phyloP scores from a whole-genome alignment of 1,140 invertebrate genomes.

The Hermatobates lingyangjiaoensis region DNA sequence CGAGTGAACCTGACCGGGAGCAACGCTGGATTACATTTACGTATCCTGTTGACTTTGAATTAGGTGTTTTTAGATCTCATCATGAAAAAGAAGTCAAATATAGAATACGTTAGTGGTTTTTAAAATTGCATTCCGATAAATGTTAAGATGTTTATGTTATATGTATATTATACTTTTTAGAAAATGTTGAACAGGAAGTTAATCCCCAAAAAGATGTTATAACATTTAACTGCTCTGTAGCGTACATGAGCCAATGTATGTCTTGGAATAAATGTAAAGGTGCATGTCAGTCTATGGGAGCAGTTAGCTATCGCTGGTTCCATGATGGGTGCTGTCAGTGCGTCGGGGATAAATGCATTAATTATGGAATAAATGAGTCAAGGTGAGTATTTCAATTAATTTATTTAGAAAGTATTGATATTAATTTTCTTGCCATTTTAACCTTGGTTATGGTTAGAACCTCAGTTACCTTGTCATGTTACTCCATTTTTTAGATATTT shows the following conservation, averaged over 20 bases:
- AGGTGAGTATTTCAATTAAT: conserved; percentile 29
- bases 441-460: too few species aligned
- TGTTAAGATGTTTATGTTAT: neutral
- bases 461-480: too few species aligned
- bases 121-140: neutral
- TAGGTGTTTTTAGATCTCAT: conserved; percentile 28
- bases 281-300: conserved; percentile 58
- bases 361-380: conserved; percentile 81
- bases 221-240: conserved; percentile 77
- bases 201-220: conserved; percentile 38
- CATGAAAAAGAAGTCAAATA: conserved; percentile 46
- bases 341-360: conserved; percentile 70
- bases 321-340: conserved; percentile 92
- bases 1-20: conserved; percentile 50
- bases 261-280: conserved; percentile 70
- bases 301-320: conserved; percentile 68
- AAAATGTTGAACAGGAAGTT: conserved; percentile 39
- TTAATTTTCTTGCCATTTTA: too few species aligned
- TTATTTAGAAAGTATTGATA: too few species aligned
- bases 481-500: too few species aligned
- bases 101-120: conserved; percentile 37
- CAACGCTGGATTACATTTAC: conserved; percentile 60
- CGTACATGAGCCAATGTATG: conserved; percentile 77
- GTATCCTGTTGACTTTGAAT: conserved; percentile 50
- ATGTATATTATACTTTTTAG: conserved; percentile 24